Base-by-base conservation (phyloP, 1,140 invertebrate species). In the Camponotus pennsylvanicus region DNA sequence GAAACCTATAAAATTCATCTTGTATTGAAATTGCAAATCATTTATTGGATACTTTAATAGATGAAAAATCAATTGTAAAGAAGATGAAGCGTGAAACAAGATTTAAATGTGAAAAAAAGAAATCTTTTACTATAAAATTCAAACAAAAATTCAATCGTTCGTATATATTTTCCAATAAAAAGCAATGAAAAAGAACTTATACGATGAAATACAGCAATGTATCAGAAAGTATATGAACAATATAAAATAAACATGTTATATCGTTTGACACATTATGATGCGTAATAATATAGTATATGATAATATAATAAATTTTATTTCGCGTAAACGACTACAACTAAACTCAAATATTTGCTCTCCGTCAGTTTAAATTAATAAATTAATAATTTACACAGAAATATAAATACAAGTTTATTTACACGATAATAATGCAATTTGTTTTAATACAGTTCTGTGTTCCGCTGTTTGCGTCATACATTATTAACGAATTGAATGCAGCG, bases 151-250 rank as follows among this genome's bases (percentile, higher is more conserved):
- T n/a, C 21, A 52, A 55, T 55, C 21, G 18, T 55, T 71, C 21
- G 42, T 34, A 34, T 70, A 71, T 11, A 70, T 71, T 55, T 52
- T 55, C 32, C 6, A 9, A 34, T 55, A 55, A 71, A 71, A 55
- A 37, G 18, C 15, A 55, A 55, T 2, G 11, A 3, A 9, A 7
- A 49, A 15, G n/a, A 45, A 13, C 40, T 27, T 15, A 40, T 7
- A 27, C 45, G 2, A 13, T 4, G 32, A 71, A 71, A 13, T 3
- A 8, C 21, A 52, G 45, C 9, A 27, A 55, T 9, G 32, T 71
- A 18, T 55, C 32, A 71, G 18, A 34, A 55, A 45, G 1, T 32
- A 64, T 13, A 34, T 71, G 52, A n/a, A 2, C 42, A 45, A 45
- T 9, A 13, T 45, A 45, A 34, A 13, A 55, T 27, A 11, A 34